Base-by-base conservation (phyloP, 2,888 invertebrate species). In the Oeneis ivallda region DNA sequence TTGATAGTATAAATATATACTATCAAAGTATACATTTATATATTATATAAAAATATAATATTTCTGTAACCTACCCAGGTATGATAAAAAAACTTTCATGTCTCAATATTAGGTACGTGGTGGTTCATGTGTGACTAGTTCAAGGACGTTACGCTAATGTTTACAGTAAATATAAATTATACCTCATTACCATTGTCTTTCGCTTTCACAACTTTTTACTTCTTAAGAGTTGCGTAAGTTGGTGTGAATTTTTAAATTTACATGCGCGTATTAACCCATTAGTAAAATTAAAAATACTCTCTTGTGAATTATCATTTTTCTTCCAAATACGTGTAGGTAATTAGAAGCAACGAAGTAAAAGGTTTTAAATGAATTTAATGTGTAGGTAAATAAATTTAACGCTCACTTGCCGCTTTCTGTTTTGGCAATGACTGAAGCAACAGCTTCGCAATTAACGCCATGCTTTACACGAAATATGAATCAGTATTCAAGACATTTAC, bases 321-420 rank as follows among this genome's bases (percentile, higher is more conserved):
- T 45, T 34, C 8, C n/a, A 56, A 66, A 62, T 57, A 57, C 45
- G 50, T 61, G 53, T 57, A 50, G 19, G 53, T 57, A 50, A 11
- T 43, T 17, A 56, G 41, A 59, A 53, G 53, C 41, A 43, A 57
- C 41, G 60, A 19, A 68, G 65, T 68, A 70, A 71, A 71, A 70
- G 65, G 64, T 62, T 65, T 72, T 64, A 68, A 64, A 68, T 68
- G 63, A 70, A 70, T 70, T 72, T 72, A 70, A 69, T 71, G 70
- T 69, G 70, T 72, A 68, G 70, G 70, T 72, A 67, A 70, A 62
- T 68, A 15, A 15, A 47, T 17, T 50, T 50, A 26, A 19, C 70
- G 71, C 63, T 81, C 82, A 80, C 82, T 86, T 82, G 71, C 84
- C 85, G 82, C 88, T 88, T 87, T 87, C 87, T 86, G 86, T 81